phyloP scores from a whole-genome alignment of 2,113 vertebrate species.

The Candoia aspera region DNA sequence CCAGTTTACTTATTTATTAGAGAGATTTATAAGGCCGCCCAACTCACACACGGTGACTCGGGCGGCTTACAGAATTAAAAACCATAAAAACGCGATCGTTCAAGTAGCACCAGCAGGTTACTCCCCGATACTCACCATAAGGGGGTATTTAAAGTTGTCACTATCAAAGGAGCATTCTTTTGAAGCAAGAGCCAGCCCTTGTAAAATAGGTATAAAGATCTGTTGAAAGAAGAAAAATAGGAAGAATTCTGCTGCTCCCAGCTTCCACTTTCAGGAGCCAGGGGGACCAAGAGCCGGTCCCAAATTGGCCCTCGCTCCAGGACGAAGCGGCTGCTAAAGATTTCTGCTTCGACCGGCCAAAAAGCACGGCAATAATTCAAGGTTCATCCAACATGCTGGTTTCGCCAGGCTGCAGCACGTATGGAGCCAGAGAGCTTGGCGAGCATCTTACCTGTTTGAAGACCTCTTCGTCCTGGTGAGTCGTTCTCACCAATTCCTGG shows the following conservation, averaged over 20 bases:
- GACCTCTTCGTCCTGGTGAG: conserved; percentile 93
- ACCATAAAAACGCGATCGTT: too few species aligned
- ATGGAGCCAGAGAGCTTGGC: fast-evolving
- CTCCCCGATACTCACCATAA: conserved; percentile 84
- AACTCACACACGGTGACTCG: too few species aligned
- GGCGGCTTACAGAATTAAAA: too few species aligned
- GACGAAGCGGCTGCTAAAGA: too few species aligned
- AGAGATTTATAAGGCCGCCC: too few species aligned
- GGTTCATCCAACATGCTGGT: neutral
- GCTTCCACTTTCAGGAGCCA: neutral
- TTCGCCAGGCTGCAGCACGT: neutral
- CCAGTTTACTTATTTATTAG: too few species aligned
- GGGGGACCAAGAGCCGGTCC: neutral
- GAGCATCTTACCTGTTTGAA: conserved; percentile 88
- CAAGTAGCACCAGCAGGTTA: neutral
- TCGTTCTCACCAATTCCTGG: conserved; percentile 94
- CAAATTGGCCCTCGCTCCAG: neutral
- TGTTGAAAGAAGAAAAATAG: conserved; percentile 60
- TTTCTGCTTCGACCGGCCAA: neutral
- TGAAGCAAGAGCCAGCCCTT: conserved; percentile 90
- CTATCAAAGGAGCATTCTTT: conserved; percentile 98
- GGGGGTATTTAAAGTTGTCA: conserved; percentile 97
- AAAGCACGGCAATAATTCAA: neutral
- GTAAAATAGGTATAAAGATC: conserved; percentile 96
- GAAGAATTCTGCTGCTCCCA: conserved; percentile 23